phyloP scores from a whole-genome alignment of 2,113 vertebrate species.

The Hypocryptadius cinnamomeus region DNA sequence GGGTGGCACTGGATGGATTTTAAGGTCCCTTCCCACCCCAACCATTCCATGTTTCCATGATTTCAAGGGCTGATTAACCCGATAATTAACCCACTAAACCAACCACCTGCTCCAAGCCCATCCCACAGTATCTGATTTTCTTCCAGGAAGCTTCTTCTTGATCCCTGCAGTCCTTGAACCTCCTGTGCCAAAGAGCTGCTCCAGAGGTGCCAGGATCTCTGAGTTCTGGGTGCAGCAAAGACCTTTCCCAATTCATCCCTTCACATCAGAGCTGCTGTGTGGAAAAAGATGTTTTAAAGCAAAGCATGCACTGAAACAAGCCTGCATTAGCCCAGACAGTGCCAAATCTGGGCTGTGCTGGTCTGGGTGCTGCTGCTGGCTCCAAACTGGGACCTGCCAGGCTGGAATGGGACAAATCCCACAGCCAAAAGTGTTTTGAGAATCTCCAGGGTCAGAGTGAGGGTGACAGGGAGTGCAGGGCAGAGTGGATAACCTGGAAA shows the following conservation, averaged over 20 bases:
- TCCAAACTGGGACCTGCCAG: not conserved
- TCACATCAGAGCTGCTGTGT: not conserved
- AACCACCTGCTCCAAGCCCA: not conserved
- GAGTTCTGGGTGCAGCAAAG: not conserved
- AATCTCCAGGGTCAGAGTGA: not conserved
- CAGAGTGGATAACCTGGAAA: not conserved
- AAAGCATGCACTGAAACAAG: not conserved
- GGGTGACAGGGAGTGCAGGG: rapidly evolving
- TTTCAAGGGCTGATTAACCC: not conserved
- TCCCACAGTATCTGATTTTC: not conserved
- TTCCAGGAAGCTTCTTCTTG: not conserved
- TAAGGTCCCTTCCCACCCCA: not conserved
- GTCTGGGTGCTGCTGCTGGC: not conserved
- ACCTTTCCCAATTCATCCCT: too few relatives aligned
- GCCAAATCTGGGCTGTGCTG: not conserved
- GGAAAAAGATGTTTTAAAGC: not conserved
- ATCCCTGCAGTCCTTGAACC: not conserved
- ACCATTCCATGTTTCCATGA: not conserved
- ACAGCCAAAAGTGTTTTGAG: not conserved
- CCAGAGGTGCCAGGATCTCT: not conserved
- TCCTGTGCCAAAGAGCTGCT: not conserved
- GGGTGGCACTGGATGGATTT: rapidly evolving
- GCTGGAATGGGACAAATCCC: not conserved
- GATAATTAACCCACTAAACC: not conserved
- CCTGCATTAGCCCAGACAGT: not conserved